Evolutionary conservation across 1,140 invertebrate species (phyloP).

Genomic region (Sarcophaga peregrina): DNA sequence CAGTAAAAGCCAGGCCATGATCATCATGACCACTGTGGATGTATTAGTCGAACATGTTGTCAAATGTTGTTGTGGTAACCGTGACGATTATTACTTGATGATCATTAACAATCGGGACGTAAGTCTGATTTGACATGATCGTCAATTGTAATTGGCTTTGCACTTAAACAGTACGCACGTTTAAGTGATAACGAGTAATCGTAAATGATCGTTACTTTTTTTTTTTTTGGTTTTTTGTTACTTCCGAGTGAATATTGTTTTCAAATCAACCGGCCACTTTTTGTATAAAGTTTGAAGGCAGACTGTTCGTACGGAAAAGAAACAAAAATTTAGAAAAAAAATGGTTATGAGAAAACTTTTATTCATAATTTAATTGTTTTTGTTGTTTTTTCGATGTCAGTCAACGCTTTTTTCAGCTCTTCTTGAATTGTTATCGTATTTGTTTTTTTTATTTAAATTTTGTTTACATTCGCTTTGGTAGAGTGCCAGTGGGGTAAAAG

Average conservation of each 20-base stretch:
- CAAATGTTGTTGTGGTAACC: not conserved
- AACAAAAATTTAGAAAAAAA: not conserved
- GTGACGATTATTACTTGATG: not conserved
- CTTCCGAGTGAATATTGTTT: not conserved
- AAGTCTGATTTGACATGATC: not conserved
- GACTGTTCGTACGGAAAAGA: not conserved
- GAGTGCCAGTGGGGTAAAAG: not conserved
- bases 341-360: not conserved
- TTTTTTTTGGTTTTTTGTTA: not conserved
- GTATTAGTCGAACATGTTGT: constrained; percentile 44
- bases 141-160: no score
- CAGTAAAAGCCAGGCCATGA: constrained; percentile 57
- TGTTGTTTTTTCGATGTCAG: not conserved
- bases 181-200: not conserved
- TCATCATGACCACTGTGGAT: constrained; percentile 60
- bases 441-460: not conserved
- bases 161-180: not conserved
- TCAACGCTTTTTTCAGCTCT: not conserved
- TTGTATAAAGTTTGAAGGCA: constrained; percentile 12
- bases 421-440: not conserved
- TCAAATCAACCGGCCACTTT: not conserved
- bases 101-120: not conserved
- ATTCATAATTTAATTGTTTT: not conserved
- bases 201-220: not conserved
- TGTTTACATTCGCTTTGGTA: not conserved